Evolutionary conservation across 2,888 invertebrate genomes (phyloP).

Genomic region (Sesia apiformis): DNA sequence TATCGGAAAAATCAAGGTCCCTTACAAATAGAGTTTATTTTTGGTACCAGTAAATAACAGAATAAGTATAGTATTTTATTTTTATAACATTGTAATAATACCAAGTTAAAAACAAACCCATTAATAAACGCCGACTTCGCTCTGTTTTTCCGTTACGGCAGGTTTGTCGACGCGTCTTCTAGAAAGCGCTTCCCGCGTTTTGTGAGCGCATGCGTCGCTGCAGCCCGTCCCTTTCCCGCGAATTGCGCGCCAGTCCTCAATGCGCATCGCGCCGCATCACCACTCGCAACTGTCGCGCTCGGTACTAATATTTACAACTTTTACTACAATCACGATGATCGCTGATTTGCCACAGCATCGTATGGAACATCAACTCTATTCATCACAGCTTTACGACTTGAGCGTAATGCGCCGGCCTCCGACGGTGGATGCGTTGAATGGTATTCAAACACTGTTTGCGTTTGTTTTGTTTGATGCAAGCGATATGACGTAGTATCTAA

Average conservation of each 20-base stretch:
- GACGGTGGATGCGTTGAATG: slow-evolving; percentile 28
- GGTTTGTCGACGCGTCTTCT: slow-evolving; percentile 27
- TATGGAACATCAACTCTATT: slow-evolving; percentile 31
- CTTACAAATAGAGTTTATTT: too few species aligned
- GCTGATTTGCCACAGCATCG: slow-evolving; percentile 45
- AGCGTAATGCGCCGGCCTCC: slow-evolving; percentile 13
- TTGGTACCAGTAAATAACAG: too few species aligned
- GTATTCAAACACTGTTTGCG: slow-evolving; percentile 26
- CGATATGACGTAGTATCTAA: slow-evolving; percentile 21
- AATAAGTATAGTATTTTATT: too few species aligned
- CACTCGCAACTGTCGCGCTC: slow-evolving; percentile 31
- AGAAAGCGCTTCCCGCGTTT: slow-evolving; percentile 62
- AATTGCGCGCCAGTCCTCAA: slow-evolving; percentile 57
- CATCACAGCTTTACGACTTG: slow-evolving; percentile 13
- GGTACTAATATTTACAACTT: slow-evolving; percentile 21
- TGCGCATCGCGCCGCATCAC: slow-evolving; percentile 45
- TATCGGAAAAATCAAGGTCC: too few species aligned
- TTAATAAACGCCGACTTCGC: background rate
- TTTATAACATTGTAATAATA: too few species aligned
- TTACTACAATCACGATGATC: slow-evolving; percentile 37
- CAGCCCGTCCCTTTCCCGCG: slow-evolving; percentile 41
- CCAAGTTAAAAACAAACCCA: background rate
- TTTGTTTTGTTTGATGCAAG: slow-evolving; percentile 27
- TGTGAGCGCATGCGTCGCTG: slow-evolving; percentile 51
- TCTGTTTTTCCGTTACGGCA: background rate